Evolutionary conservation across 2,888 invertebrate genomes (phyloP).

Genomic region (Tachina lurida): DNA sequence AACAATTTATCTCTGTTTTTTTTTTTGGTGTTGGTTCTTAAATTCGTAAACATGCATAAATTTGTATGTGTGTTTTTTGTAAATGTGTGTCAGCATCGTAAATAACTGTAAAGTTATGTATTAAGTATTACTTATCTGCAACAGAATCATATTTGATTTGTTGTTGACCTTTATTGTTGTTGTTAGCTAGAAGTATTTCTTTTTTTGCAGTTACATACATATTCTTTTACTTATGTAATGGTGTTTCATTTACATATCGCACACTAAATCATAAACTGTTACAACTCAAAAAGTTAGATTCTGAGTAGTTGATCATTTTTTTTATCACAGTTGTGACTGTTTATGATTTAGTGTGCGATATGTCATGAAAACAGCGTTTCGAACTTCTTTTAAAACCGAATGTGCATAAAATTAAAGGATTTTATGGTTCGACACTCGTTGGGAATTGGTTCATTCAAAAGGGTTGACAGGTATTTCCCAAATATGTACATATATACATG

Average conservation of each 20-base stretch:
- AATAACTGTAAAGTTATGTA: constrained; percentile 49
- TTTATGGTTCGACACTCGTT: not conserved
- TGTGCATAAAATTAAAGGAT: constrained; percentile 6
- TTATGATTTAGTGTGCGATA: no score
- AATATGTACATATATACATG: not conserved
- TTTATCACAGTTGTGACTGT: no score
- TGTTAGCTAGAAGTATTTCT: not conserved
- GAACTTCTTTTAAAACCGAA: not conserved
- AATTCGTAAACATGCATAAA: not conserved
- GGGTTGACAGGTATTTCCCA: constrained; percentile 13
- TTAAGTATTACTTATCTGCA: not conserved
- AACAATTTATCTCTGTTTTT: constrained; percentile 38
- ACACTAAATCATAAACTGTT: no score
- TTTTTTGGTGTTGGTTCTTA: not conserved
- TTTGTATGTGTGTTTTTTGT: not conserved
- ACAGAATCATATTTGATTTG: not conserved
- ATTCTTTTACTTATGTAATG: constrained; percentile 37
- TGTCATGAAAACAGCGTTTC: constrained; percentile 11
- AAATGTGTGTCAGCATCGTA: constrained; percentile 29
- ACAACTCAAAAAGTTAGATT: no score
- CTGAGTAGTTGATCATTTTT: no score
- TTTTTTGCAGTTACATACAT: constrained; percentile 8
- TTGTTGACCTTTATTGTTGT: constrained; percentile 12
- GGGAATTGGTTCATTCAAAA: constrained; percentile 2
- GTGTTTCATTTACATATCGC: constrained; percentile 6